Base-by-base conservation (phyloP, 2,888 invertebrate genomes). In the Palloptera scutellata region DNA sequence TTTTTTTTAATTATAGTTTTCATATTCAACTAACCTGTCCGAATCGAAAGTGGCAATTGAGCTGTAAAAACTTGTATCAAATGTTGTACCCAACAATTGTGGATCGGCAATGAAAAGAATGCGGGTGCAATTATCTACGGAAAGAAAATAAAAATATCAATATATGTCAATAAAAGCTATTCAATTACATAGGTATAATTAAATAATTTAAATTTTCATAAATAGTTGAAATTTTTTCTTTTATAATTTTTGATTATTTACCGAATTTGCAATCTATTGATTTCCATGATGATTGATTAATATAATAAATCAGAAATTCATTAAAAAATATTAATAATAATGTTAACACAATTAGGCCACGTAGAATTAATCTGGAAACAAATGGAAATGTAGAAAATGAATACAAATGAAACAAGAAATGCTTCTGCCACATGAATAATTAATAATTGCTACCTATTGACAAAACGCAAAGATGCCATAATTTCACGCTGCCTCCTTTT, bases 31-130 rank as follows among this genome's bases (percentile, higher is more conserved):
- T 83, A 85, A 95, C 95, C 92, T 90, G 85, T 98, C 97, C 77
- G 92, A 91, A 84, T 98, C 97, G 90, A 92, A 95, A 77, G 92
- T 89, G 43, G 91, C 89, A 45, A 97, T 79, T 61, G 88, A 87
- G 62, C 92, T 93, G 45, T 92, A 86, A 58, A 88, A 87, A 64
- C 88, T 87, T 3, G 89, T 85, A 64, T 94, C 95, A 77, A 91
- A 90, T 51, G 88, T 85, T 74, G 93, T 90, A 0, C 97, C 98
- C 74, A 96, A 89, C 69, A 98, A 89, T 85, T 98, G 98, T 17
- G 97, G 97, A 85, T 98, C 98, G 8, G 96, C 95, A 62, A 95
- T 91, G 61, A 93, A 87, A 60, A 93, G 82, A 66, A 93, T 86
- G 76, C 87, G 89, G 6, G 89, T 88, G 74, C 91, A 91, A 66